Percentiles rank a stretch among this genome's conserved stretches.
Evolutionary conservation across 2,797 vertebrate genomes (phyloP).

Genomic region (Toxotes lorentzi): DNA sequence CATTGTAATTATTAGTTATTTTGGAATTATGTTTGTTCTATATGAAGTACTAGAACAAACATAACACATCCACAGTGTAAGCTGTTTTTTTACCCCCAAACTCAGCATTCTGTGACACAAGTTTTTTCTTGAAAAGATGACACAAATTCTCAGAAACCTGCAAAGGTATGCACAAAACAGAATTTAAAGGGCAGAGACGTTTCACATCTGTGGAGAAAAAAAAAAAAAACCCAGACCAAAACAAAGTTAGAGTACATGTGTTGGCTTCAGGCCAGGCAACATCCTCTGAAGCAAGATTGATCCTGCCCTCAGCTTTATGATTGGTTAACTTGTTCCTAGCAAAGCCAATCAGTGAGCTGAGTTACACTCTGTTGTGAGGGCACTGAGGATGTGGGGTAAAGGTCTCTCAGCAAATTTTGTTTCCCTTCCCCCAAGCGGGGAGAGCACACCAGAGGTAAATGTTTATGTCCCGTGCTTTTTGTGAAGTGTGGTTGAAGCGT

Average conservation of each 20-base stretch:
- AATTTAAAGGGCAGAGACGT: not conserved
- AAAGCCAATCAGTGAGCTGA: slow-evolving; percentile 70
- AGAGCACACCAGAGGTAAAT: slow-evolving; percentile 49
- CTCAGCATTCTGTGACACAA: not conserved
- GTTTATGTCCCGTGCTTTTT: slow-evolving; percentile 51
- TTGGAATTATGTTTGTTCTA: not conserved
- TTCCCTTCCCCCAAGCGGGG: slow-evolving; percentile 61
- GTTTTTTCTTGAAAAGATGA: not conserved
- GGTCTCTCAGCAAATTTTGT: slow-evolving; percentile 75
- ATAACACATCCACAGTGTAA: not conserved
- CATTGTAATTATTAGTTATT: not conserved
- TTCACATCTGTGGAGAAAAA: not conserved
- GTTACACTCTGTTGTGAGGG: slow-evolving; percentile 54
- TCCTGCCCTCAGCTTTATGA: slow-evolving; percentile 61
- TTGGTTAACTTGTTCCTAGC: slow-evolving; percentile 66
- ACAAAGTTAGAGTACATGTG: slow-evolving; percentile 37
- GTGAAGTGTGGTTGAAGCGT: slow-evolving; percentile 10
- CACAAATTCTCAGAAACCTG: not conserved
- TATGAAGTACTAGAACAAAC: not conserved
- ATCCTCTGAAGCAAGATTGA: slow-evolving; percentile 41
- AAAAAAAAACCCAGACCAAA: slow-evolving; percentile 20
- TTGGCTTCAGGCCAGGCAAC: slow-evolving; percentile 11
- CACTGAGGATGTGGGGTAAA: slow-evolving; percentile 83
- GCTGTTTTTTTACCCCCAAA: not conserved
- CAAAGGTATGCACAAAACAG: slow-evolving; percentile 10